A percentile compares a stretch with the other conserved stretches of the same genome.
phyloP scores from a whole-genome alignment of 2,113 vertebrate genomes.

The Chamaetylas fuelleborni region DNA sequence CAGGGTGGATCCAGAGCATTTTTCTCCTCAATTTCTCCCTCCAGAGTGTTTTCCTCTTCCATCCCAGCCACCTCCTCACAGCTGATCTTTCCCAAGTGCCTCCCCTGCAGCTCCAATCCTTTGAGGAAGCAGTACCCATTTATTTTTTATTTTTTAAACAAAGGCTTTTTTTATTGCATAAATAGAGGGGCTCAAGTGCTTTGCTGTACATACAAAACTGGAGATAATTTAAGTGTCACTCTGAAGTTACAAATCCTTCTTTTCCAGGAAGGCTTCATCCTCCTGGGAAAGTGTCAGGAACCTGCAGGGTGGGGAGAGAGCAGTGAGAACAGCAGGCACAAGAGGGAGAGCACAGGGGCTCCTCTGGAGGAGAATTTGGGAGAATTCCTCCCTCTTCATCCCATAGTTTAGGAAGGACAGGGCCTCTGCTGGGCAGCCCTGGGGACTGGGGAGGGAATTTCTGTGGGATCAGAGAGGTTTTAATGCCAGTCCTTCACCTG shows the following conservation, averaged over 20 bases:
- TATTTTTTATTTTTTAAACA: background rate
- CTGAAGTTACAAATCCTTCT: background rate
- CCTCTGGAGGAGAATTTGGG: background rate
- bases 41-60: background rate
- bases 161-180: slow-evolving; percentile 46
- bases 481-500: background rate
- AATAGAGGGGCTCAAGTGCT: slow-evolving; percentile 6
- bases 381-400: background rate
- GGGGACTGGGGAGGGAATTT: background rate
- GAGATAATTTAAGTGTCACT: background rate
- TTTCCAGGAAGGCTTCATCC: background rate
- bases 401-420: background rate
- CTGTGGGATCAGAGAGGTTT: background rate
- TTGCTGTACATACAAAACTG: background rate
- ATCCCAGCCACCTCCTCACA: background rate
- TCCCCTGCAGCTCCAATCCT: background rate
- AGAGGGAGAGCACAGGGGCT: background rate
- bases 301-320: slow-evolving; percentile 42
- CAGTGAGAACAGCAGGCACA: background rate
- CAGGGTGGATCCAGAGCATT: background rate
- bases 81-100: background rate
- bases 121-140: background rate
- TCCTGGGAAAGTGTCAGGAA: background rate
- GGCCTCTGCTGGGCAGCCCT: background rate
- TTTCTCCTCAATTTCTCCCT: background rate